Conservation (phyloP, 2,888 invertebrate genomes). For the Drosophila gaucha region DNA sequence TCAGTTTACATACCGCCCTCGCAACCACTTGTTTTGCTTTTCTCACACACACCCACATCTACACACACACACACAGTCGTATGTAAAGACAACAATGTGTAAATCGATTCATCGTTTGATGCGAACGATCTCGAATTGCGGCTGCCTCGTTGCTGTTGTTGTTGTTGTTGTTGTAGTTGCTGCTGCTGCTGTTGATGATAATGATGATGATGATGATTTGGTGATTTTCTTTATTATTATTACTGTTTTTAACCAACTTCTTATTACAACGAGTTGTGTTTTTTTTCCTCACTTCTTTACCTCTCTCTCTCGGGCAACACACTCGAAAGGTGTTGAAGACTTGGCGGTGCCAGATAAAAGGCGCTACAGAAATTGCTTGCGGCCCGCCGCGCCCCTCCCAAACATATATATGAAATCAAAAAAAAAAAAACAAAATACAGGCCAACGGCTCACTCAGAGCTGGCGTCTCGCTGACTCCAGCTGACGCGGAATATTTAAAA, state of each 20-base stretch:
- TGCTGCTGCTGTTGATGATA: conserved; percentile 52
- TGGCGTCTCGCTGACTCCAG: conserved; percentile 53
- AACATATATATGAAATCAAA: conserved; percentile 16
- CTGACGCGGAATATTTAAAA: conserved; percentile 62
- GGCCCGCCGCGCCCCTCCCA: conserved; percentile 45
- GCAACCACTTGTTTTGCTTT: conserved; percentile 34
- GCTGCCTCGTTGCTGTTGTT: conserved; percentile 26
- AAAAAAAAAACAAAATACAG: conserved; percentile 49
- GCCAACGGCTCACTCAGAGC: conserved; percentile 59
- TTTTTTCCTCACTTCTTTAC: conserved; percentile 22
- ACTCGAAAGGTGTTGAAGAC: conserved; percentile 80
- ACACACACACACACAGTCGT: conserved; percentile 8
- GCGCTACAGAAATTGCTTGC: conserved; percentile 71
- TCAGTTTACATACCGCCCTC: conserved; percentile 43
- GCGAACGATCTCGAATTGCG: conserved; percentile 51
- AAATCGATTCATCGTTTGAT: conserved; percentile 78
- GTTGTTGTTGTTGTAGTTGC: conserved; percentile 30
- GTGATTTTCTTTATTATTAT: conserved; percentile 81
- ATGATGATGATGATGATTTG: conserved; percentile 79
- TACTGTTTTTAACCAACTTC: conserved; percentile 81
- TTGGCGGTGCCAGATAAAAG: conserved; percentile 80
- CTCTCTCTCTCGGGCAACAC: conserved; percentile 45
- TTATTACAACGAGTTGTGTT: conserved; percentile 75
- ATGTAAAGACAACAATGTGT: conserved; percentile 63
- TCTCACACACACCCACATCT: conserved; percentile 26